Percentiles rank a stretch among this genome's conserved stretches.
phyloP scores from a whole-genome alignment of 2,888 invertebrate genomes.

The Glyphotaelius pellucidus region DNA sequence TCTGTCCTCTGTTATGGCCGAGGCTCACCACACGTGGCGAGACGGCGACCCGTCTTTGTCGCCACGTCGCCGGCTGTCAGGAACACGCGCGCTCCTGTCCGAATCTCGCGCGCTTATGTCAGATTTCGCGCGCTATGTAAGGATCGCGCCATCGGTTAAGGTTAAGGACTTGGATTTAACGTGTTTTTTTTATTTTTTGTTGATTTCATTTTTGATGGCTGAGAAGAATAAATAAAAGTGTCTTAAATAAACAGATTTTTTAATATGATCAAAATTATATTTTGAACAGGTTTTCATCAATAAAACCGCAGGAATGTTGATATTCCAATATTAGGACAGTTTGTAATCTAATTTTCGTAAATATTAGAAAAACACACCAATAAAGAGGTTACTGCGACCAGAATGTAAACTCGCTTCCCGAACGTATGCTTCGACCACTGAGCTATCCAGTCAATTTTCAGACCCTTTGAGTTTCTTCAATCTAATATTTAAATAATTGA shows the following conservation, averaged over 20 bases:
- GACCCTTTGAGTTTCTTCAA: no score
- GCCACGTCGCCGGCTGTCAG: slow-evolving; percentile 49
- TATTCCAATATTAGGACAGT: not conserved
- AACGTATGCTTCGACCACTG: no score
- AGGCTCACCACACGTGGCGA: slow-evolving; percentile 11
- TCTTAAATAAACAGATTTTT: not conserved
- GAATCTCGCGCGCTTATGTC: not conserved
- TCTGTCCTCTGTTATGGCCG: not conserved
- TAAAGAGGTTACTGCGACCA: no score
- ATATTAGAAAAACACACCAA: not conserved
- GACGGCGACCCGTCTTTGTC: slow-evolving; percentile 50
- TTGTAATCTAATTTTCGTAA: no score
- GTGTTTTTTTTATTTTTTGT: not conserved
- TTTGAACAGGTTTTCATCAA: not conserved
- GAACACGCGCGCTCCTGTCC: slow-evolving; percentile 32
- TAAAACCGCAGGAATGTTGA: not conserved
- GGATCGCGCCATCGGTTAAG: not conserved
- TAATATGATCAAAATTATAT: not conserved
- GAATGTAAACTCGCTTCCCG: no score
- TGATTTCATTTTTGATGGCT: not conserved
- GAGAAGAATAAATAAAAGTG: not conserved
- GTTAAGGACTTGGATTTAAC: not conserved
- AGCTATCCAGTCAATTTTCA: no score
- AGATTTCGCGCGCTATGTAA: not conserved
- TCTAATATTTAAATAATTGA: no score